Evolutionary conservation across 2,888 invertebrate species (phyloP).

Genomic region (Sesia bembeciformis): DNA sequence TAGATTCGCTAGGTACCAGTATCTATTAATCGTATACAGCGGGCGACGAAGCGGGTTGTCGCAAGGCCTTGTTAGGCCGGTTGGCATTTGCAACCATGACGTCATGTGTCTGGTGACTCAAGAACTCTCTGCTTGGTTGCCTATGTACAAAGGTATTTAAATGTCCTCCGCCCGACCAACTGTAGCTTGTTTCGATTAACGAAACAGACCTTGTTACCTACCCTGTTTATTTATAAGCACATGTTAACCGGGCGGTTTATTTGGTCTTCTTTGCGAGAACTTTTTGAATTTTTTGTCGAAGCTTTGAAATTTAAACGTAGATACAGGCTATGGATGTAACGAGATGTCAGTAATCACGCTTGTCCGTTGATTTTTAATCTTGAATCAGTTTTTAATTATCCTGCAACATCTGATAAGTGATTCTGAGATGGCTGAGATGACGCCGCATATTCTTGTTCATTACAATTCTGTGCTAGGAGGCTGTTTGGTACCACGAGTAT

Average conservation of each 20-base stretch:
- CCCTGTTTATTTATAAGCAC: slow-evolving; percentile 3
- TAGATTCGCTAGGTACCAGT: slow-evolving; percentile 9
- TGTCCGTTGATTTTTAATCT: slow-evolving; percentile 9
- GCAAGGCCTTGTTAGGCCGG: slow-evolving; percentile 46
- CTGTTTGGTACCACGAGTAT: background rate
- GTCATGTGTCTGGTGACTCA: slow-evolving; percentile 45
- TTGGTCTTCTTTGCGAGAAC: background rate
- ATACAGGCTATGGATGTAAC: background rate
- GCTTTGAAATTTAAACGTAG: background rate
- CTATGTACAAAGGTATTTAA: slow-evolving; percentile 3
- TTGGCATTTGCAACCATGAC: slow-evolving; percentile 53
- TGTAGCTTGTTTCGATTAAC: background rate
- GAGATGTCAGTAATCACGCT: slow-evolving; percentile 4
- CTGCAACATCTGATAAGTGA: slow-evolving; percentile 20
- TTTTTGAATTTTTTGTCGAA: background rate
- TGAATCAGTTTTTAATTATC: slow-evolving; percentile 16
- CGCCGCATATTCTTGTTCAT: slow-evolving; percentile 12
- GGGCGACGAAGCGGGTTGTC: slow-evolving; percentile 21
- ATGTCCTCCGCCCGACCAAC: background rate
- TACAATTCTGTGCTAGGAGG: background rate
- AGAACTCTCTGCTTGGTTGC: slow-evolving; percentile 15
- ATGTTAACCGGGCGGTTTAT: background rate
- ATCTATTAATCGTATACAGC: slow-evolving; percentile 11
- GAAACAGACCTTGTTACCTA: background rate
- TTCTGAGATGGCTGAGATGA: slow-evolving; percentile 17